phyloP scores from a whole-genome alignment of 2,113 vertebrate species.

The Stigmatopora argus region DNA sequence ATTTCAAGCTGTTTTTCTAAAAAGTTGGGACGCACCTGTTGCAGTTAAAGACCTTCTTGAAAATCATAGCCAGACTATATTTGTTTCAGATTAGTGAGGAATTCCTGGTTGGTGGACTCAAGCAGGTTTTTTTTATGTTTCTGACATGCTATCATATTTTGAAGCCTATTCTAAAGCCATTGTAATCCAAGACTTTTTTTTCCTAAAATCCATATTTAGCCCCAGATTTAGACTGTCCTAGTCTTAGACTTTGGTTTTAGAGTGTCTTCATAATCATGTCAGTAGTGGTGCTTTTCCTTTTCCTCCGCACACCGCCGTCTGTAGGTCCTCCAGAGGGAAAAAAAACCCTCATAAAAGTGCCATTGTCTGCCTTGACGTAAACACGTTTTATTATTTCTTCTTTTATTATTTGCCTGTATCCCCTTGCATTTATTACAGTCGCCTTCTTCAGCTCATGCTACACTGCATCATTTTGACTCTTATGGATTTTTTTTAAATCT shows the following conservation, averaged over 20 bases:
- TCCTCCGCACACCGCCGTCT: background rate
- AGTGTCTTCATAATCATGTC: background rate
- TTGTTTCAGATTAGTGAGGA: background rate
- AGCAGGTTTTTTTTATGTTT: background rate
- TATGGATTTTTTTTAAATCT: background rate
- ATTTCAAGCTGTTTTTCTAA: too few species aligned
- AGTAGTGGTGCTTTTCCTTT: background rate
- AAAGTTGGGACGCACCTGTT: too few species aligned
- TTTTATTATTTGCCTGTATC: background rate
- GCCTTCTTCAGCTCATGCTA: background rate
- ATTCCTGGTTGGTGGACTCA: background rate
- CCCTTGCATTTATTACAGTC: background rate
- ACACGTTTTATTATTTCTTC: conserved; percentile 2
- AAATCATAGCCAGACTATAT: background rate
- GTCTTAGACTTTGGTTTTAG: background rate
- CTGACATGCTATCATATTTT: background rate
- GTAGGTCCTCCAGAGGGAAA: background rate
- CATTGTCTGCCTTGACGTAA: background rate
- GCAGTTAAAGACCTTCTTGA: background rate
- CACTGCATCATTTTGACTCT: background rate
- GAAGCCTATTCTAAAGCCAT: background rate
- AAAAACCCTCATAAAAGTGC: conserved; percentile 1
- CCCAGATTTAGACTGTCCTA: background rate
- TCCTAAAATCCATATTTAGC: background rate
- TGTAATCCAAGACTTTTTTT: background rate